Base-by-base conservation (phyloP, 2,797 vertebrate species). In the Chaetophractus vellerosus region DNA sequence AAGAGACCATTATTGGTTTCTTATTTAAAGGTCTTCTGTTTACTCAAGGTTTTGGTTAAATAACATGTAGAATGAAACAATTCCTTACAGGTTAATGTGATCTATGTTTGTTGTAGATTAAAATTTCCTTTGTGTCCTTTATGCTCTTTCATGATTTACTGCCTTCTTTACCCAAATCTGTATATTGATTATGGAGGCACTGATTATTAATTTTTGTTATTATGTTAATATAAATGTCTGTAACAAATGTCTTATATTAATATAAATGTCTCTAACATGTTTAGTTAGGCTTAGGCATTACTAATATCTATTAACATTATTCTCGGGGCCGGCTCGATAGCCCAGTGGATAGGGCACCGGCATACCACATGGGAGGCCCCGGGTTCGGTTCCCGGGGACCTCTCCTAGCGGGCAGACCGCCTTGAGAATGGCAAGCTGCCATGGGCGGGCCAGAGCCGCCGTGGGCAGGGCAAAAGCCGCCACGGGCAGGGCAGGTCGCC, bases 1-100 rank as follows among this genome's bases (percentile, higher is more conserved):
- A 71, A 82, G 19, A 52, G 74, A 75, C 48, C n/a, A 19, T 28
- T 52, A 9, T 24, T 76, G 76, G 8, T 72, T 86, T 91, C 4
- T 79, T 88, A 36, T n/a, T 50, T 86, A 24, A 63, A 5, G 5
- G 36, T 88, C 19, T 66, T 93, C 24, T 79, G 63, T 28, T 57
- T 38, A 64, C 75, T 94, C 11, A 78, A 79, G 8, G 45, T n/a
- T 68, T 91, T 95, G 33, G 31, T 84, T 76, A 69, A 90, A 63
- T 75, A 57, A 57, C 0, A 26, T 55, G 15, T 85, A n/a, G 14
- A 69, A 33, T 93, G 28, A 93, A 48, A 81, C 36, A 94, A 45
- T 18, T 14, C 21, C 21, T 57, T 64, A 48, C 4, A 41, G 9
- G 10, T 52, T 26, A 64, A 48, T 16, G 31, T 50, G 33, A 16